Evolutionary conservation across 2,113 vertebrate species (phyloP).

Genomic region (Columba livia): DNA sequence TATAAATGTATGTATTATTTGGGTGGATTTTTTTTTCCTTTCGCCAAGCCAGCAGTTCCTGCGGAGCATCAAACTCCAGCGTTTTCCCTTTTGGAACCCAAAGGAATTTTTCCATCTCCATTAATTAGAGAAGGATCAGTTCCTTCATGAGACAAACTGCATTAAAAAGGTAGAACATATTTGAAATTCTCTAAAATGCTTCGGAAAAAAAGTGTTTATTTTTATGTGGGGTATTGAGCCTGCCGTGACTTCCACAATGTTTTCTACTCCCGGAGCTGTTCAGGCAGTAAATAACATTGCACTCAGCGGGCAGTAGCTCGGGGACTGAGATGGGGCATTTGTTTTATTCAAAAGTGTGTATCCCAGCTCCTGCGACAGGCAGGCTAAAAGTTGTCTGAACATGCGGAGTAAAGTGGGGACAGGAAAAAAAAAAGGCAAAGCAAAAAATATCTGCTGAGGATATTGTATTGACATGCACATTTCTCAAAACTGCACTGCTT

Average conservation of each 20-base stretch:
- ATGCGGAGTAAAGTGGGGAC: neutral
- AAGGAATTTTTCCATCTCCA: neutral
- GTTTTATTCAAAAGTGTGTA: neutral
- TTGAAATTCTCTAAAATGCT: slow-evolving; percentile 4
- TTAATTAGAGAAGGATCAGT: slow-evolving; percentile 32
- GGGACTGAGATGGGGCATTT: neutral
- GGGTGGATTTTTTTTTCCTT: neutral
- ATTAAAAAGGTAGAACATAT: slow-evolving; percentile 18
- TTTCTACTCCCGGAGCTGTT: neutral
- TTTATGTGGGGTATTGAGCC: neutral
- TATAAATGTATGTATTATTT: neutral
- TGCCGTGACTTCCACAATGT: neutral
- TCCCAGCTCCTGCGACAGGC: neutral
- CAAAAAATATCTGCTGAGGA: slow-evolving; percentile 23
- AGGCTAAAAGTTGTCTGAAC: slow-evolving; percentile 30
- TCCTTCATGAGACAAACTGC: neutral
- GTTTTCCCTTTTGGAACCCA: neutral
- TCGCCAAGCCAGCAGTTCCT: neutral
- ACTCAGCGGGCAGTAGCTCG: neutral
- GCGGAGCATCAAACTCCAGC: neutral
- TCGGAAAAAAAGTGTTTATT: neutral
- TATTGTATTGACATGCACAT: neutral
- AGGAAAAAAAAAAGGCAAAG: neutral
- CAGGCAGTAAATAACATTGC: neutral
- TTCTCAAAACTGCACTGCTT: slow-evolving; percentile 27